These are phyloP conservation scores for Benitochromis conjunctus DNA, from an alignment of 2,113 vertebrate species.

Conservation along the genomic window DNA sequence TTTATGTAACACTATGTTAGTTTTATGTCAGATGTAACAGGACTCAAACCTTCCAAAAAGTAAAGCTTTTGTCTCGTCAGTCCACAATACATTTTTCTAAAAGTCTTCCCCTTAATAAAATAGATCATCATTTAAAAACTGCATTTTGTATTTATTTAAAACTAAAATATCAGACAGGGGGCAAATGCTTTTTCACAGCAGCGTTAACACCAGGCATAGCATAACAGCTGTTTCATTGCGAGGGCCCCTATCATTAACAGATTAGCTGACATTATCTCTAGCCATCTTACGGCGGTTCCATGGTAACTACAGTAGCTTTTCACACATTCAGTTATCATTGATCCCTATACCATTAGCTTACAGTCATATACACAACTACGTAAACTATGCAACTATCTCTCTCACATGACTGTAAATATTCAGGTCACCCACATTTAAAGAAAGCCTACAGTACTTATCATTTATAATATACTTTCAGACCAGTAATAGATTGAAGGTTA, in stretches of 20 bases:
- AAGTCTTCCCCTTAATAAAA: background rate
- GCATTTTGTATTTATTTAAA: background rate
- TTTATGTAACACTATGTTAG: background rate
- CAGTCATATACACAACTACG: background rate
- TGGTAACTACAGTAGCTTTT: background rate
- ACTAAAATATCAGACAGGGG: background rate
- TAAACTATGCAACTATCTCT: background rate
- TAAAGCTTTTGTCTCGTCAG: background rate
- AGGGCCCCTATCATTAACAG: background rate
- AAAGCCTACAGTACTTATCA: background rate
- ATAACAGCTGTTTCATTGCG: background rate
- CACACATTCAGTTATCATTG: background rate
- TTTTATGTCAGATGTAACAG: background rate
- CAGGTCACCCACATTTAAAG: background rate
- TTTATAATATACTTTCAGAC: background rate
- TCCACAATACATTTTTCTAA: background rate
- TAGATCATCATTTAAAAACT: background rate
- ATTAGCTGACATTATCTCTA: background rate
- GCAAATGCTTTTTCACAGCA: background rate
- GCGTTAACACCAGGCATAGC: background rate
- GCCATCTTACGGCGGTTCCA: background rate
- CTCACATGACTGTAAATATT: background rate
- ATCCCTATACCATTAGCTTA: background rate
- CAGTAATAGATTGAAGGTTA: background rate
- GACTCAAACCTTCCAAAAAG: background rate